Conservation (phyloP, 2,113 vertebrate genomes). For the Dicrurus megarhynchus region DNA sequence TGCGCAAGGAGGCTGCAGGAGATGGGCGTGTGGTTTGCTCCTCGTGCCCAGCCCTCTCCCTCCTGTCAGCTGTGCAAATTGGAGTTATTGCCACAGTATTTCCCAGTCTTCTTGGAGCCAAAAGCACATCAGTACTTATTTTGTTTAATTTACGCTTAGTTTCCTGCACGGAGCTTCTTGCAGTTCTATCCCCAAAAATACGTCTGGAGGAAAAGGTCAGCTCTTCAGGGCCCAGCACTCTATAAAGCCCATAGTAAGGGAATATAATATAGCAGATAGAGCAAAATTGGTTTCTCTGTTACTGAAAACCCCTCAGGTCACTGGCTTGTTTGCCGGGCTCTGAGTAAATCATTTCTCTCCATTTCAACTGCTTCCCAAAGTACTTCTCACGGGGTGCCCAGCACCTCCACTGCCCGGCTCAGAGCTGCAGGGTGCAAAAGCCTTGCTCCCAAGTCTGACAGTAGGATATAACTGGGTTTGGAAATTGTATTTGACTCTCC, state of each 20-base stretch:
- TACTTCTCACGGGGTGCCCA: neutral
- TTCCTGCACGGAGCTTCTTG: neutral
- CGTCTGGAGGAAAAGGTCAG: slow-evolving; percentile 6
- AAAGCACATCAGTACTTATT: slow-evolving; percentile 20
- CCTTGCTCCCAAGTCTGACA: neutral
- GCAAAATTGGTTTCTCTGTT: neutral
- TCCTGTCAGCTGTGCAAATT: neutral
- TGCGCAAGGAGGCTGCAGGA: neutral
- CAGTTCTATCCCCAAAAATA: neutral
- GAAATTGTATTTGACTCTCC: neutral
- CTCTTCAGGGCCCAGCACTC: neutral
- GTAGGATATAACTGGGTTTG: neutral
- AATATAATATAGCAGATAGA: neutral
- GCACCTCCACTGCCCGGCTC: neutral
- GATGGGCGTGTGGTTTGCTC: neutral
- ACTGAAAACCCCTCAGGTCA: neutral
- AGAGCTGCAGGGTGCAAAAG: neutral
- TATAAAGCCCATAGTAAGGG: neutral
- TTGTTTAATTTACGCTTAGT: neutral
- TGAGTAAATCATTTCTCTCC: neutral
- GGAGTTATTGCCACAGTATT: neutral
- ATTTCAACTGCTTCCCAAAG: neutral
- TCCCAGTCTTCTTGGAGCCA: neutral
- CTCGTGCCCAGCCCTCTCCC: rapidly evolving
- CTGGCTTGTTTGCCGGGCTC: neutral